phyloP scores from a whole-genome alignment of 2,113 vertebrate genomes.

The Dipodomys ordii region DNA sequence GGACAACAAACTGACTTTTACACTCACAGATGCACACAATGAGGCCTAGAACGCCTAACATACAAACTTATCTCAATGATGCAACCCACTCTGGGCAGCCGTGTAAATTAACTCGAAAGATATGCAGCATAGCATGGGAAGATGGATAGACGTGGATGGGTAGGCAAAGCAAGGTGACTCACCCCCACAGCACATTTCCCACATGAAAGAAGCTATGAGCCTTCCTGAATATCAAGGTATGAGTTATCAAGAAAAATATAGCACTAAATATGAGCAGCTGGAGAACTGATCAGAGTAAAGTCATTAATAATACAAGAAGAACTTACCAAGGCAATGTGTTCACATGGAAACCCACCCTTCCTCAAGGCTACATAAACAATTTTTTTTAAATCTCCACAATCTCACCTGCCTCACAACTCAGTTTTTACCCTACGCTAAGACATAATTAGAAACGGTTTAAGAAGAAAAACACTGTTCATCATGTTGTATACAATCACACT shows the following conservation, averaged over 20 bases:
- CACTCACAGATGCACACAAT: not conserved
- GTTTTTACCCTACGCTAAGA: not conserved
- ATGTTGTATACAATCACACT: not conserved
- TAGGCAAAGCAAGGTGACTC: constrained; percentile 56
- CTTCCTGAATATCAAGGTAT: constrained; percentile 65
- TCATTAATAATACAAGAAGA: not conserved
- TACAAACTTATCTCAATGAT: constrained; percentile 50
- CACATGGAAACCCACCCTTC: not conserved
- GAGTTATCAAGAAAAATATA: constrained; percentile 36
- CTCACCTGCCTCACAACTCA: not conserved
- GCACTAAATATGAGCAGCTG: not conserved
- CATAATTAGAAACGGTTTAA: not conserved
- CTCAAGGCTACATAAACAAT: not conserved
- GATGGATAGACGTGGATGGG: constrained; percentile 48
- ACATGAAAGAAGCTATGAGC: constrained; percentile 46
- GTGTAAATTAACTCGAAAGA: not conserved
- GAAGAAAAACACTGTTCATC: not conserved
- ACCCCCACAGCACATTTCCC: constrained; percentile 68
- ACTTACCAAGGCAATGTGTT: not conserved
- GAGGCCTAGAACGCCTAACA: not conserved
- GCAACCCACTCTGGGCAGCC: not conserved
- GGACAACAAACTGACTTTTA: not conserved
- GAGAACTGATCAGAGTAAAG: not conserved
- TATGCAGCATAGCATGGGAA: not conserved
- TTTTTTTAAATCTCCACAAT: not conserved